Evolutionary conservation across 2,888 invertebrate genomes (phyloP), one percentile per base, ranked within the genome.

Genomic region (Ernsta delagoae): DNA sequence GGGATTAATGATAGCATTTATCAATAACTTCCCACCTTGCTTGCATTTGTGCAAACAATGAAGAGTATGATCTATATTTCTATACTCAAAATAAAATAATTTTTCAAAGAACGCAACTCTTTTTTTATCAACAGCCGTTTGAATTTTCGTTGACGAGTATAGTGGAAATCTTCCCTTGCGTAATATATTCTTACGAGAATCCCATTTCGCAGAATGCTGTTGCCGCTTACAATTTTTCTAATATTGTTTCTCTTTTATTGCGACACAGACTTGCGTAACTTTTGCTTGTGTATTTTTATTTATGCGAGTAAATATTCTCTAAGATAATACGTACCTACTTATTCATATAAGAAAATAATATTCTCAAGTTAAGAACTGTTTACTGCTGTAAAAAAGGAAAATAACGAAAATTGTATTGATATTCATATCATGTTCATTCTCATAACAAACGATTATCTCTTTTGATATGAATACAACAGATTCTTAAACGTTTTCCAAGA

Each of bases 131-230:
- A 56, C 56, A 36, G 31, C 11, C 45, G 24, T 66, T 66, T 66
- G 66, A 59, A 43, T 57, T 65, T 65, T n/a, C 57, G 60, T 54
- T 54, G 59, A 60, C 60, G 31, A 60, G 60, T 60, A 60, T 6
- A 60, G 34, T 53, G 34, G 60, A 54, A 54, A 60, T 66, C 54
- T 39, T 43, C 34, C 45, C 41, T 60, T 54, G 36, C n/a, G 50
- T 66, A 66, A 66, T 59, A 53, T 60, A 54, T 66, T 60, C 66
- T 66, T 66, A 60, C 43, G 59, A 60, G 66, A 66, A 60, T 60
- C 66, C 66, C 48, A 54, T 66, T 66, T 60, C 60, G 59, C 66
- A 31, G 54, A 66, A 66, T 54, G 60, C 60, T 66, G 50, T 66
- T 53, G 66, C 43, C 53, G 53, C 60, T 60, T 66, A 66, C 66